These are phyloP conservation scores for Agrochola circellaris DNA, from an alignment of 2,888 invertebrate species.

Conservation along the genomic window DNA sequence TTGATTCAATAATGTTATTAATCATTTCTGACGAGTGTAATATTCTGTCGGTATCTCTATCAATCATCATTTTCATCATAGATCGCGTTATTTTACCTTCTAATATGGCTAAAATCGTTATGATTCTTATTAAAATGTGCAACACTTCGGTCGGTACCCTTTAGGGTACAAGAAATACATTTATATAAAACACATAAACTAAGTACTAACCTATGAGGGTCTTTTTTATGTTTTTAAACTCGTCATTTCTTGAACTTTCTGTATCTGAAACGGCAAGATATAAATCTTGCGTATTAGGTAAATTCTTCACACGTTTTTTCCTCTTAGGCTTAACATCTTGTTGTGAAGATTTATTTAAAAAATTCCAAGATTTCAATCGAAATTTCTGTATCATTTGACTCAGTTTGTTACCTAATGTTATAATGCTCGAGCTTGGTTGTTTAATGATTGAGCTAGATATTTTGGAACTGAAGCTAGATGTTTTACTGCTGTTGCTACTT, in stretches of 20 bases:
- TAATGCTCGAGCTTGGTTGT: slow-evolving; percentile 10
- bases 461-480: not conserved
- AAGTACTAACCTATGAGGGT: slow-evolving; percentile 34
- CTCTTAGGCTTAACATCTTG: not conserved
- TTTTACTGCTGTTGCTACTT: not conserved
- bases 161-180: not conserved
- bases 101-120: slow-evolving; percentile 30
- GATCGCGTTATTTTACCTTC: slow-evolving; percentile 20
- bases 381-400: slow-evolving; percentile 10
- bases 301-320: not conserved
- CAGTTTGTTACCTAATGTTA: slow-evolving; percentile 31
- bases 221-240: slow-evolving; percentile 19
- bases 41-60: slow-evolving; percentile 19
- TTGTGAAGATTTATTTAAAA: slow-evolving; percentile 29
- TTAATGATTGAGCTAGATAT: not conserved
- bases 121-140: not conserved
- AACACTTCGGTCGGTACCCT: not conserved
- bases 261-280: slow-evolving; percentile 1
- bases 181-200: not conserved
- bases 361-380: slow-evolving; percentile 28
- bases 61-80: slow-evolving; percentile 25
- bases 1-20: slow-evolving; percentile 22
- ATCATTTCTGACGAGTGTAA: slow-evolving; percentile 23
- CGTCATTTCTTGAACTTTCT: not conserved
- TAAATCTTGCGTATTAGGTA: slow-evolving; percentile 13